Percentiles rank a stretch among this genome's conserved stretches.
phyloP scores from a whole-genome alignment of 2,797 vertebrate genomes.

The Pyrocephalus nanus region DNA sequence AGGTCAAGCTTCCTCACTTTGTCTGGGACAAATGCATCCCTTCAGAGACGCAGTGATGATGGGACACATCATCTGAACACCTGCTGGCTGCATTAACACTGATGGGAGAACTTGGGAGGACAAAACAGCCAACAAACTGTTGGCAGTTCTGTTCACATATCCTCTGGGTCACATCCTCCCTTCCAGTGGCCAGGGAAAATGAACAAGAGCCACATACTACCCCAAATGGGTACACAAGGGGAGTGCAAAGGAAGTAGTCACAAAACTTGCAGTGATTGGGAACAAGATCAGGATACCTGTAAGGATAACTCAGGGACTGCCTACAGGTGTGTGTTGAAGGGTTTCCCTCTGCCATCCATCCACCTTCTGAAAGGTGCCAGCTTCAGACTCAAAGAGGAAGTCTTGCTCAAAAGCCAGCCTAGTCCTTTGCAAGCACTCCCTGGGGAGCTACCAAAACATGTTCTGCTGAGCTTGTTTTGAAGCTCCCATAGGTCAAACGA shows the following conservation, averaged over 20 bases:
- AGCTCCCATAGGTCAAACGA: not conserved
- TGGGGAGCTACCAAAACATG: not conserved
- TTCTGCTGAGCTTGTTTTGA: not conserved
- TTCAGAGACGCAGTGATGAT: not conserved
- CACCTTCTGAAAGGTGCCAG: not conserved
- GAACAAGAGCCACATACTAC: rapidly evolving
- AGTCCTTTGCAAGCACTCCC: not conserved
- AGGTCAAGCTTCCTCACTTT: not conserved
- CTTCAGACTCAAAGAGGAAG: not conserved
- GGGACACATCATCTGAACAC: not conserved
- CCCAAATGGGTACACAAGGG: not conserved
- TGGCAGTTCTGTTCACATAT: not conserved
- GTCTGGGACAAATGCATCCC: not conserved
- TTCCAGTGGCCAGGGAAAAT: not conserved
- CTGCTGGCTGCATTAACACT: rapidly evolving
- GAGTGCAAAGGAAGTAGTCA: not conserved
- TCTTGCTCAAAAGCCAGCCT: not conserved
- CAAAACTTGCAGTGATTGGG: not conserved
- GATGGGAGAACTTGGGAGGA: not conserved
- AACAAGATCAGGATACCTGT: not conserved
- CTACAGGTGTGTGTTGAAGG: not conserved
- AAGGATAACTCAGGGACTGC: not conserved
- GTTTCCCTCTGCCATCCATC: not conserved
- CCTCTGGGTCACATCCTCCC: not conserved
- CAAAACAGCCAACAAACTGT: not conserved